These are phyloP conservation scores for Hemitrygon akajei DNA, from an alignment of 2,797 vertebrate species.

Conservation along the genomic window DNA sequence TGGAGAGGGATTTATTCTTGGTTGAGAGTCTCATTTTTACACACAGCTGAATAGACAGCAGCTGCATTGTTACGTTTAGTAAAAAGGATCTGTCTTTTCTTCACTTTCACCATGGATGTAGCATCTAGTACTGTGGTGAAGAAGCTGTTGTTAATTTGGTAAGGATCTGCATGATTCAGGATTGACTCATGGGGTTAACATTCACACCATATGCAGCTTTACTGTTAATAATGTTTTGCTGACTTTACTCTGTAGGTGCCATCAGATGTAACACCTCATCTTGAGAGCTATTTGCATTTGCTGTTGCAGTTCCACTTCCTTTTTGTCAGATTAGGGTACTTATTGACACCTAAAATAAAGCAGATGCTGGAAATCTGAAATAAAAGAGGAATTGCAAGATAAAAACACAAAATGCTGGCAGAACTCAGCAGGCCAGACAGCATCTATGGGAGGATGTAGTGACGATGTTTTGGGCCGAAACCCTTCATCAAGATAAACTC, in stretches of 20 bases:
- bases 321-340: background rate
- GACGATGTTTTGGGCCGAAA: no score
- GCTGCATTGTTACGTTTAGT: background rate
- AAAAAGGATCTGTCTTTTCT: background rate
- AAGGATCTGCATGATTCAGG: background rate
- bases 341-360: no score
- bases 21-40: background rate
- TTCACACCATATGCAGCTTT: background rate
- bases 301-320: background rate
- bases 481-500: no score
- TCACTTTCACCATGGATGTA: background rate
- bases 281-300: background rate
- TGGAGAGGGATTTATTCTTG: background rate
- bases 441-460: no score
- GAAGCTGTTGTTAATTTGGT: background rate
- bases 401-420: no score
- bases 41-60: background rate
- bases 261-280: background rate
- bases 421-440: no score
- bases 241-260: background rate
- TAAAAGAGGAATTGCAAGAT: no score
- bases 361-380: no score
- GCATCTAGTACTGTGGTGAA: background rate
- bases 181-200: background rate
- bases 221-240: background rate